phyloP scores from a whole-genome alignment of 2,888 invertebrate species.

The Macrophya annulata region DNA sequence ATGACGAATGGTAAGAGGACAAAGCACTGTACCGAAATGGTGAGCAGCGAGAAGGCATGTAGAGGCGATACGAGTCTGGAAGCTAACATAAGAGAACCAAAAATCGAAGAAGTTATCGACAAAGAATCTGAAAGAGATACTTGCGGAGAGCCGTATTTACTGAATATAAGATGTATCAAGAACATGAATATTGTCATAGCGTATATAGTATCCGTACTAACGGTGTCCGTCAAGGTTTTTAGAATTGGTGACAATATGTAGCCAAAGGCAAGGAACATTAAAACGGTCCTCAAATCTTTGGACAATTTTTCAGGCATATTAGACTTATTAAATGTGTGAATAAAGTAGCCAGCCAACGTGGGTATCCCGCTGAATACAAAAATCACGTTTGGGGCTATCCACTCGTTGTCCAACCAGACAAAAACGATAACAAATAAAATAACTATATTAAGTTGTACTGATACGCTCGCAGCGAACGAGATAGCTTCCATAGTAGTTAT shows the following conservation, averaged over 20 bases:
- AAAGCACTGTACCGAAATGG: conserved; percentile 93
- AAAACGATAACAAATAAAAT: conserved; percentile 88
- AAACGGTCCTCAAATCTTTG: conserved; percentile 88
- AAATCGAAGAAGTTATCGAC: conserved; percentile 96
- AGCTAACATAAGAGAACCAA: conserved; percentile 96
- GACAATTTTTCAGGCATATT: conserved; percentile 66
- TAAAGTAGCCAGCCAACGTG: conserved; percentile 84
- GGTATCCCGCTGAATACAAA: conserved; percentile 82
- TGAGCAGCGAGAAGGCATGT: conserved; percentile 95
- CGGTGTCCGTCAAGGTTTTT: conserved; percentile 96
- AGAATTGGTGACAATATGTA: conserved; percentile 95
- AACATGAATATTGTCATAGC: conserved; percentile 95
- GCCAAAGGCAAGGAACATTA: conserved; percentile 92
- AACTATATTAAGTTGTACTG: conserved; percentile 90
- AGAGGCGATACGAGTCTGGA: conserved; percentile 93
- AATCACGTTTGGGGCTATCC: conserved; percentile 84
- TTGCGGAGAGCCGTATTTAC: conserved; percentile 94
- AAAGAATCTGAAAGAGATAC: conserved; percentile 95
- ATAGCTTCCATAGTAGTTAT: conserved; percentile 87
- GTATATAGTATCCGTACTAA: conserved; percentile 98
- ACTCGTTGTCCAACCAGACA: conserved; percentile 87
- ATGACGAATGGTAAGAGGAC: conserved; percentile 93
- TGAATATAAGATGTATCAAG: conserved; percentile 93
- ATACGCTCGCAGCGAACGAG: conserved; percentile 88
- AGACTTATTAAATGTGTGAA: conserved; percentile 79